Evolutionary conservation across 2,888 invertebrate genomes (phyloP), one percentile per base, ranked within the genome.

Genomic region (Lithosia quadra): DNA sequence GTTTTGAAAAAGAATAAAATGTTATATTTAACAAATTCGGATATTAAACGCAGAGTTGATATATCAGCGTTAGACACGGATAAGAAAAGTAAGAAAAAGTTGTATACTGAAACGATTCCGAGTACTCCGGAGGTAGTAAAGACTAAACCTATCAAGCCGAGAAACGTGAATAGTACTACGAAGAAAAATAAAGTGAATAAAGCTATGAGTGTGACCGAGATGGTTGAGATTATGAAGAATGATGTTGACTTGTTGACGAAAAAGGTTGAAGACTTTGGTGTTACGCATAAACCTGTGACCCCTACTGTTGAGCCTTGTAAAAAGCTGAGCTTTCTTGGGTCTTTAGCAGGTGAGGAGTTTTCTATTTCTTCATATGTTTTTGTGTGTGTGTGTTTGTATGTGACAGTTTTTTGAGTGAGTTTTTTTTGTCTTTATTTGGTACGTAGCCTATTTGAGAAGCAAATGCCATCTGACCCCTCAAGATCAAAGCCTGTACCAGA

Each of bases 291-390:
- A 36, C 63, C 76, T 0, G 79, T 90, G 0, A 86, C 86, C n/a
- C 84, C 88, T 0, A 68, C 60, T 8, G 65, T 73, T 58, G 82
- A 86, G n/a, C 78, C 73, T 65, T 78, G 87, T 4, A 89, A 85
- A 70, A 88, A 90, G 61, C 87, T 95, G 11, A 93, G 91, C 77
- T 96, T 96, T 82, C 84, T 96, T 69, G 95, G 93, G 63, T 96
- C 96, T 59, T 88, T 96, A 72, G 95, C 95, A 84, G 95, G 96
- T 96, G 88, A 75, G 67, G 49, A 33, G 53, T 61, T 53, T 57
- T 28, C 28, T 64, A 8, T 53, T 53, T 4, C n/a, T n/a, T n/a
- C n/a, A n/a, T n/a, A n/a, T n/a, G n/a, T n/a, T n/a, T n/a, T n/a
- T n/a, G n/a, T n/a, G n/a, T n/a, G n/a, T n/a, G n/a, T n/a, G n/a